Evolutionary conservation across 2,888 invertebrate genomes (phyloP), one percentile per base, ranked within the genome.

Genomic region (Drosophila recens): DNA sequence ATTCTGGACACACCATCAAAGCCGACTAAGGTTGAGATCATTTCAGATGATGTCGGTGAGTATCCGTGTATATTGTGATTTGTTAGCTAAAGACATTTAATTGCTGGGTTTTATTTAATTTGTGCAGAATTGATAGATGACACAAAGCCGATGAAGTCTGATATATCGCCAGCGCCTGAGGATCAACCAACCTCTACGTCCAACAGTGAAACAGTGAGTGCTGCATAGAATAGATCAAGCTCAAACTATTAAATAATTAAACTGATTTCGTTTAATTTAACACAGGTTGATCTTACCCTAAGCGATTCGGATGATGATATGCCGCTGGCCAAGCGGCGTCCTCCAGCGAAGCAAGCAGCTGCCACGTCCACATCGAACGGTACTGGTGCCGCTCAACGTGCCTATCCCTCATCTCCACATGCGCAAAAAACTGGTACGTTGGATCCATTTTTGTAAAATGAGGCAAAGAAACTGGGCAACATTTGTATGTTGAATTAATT

Each of bases 1-100:
- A 93, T 93, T 63, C 91, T 93, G 67, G 93, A 93, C 71, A 93
- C 93, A 53, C 93, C 94, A 23, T 85, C 91, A 5, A 93, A 94
- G 72, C 90, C 94, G 53, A 90, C 92, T 30, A 94, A 95, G 81
- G 95, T 96, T 80, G 96, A 96, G 79, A 95, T 96, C 79, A 96
- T 96, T 79, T 94, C 95, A 0, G 96, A 96, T 87, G 96, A 96
- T 92, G 93, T 96, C 71, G 96, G 96, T 96, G 79, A 92, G 93
- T 91, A 61, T 40, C 52, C 1, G 4, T 33, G 3, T 13, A 36
- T 13, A 38, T n/a, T 38, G 5, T 1, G 0, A 38, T n/a, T 5
- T 38, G 5, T n/a, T 38, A n/a, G 38, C 6, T n/a, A 8, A 10
- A 20, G 23, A 27, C 10, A 40, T 11, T 38, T 27, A 40, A n/a